phyloP scores from a whole-genome alignment of 2,113 vertebrate genomes.

The Anhinga anhinga region DNA sequence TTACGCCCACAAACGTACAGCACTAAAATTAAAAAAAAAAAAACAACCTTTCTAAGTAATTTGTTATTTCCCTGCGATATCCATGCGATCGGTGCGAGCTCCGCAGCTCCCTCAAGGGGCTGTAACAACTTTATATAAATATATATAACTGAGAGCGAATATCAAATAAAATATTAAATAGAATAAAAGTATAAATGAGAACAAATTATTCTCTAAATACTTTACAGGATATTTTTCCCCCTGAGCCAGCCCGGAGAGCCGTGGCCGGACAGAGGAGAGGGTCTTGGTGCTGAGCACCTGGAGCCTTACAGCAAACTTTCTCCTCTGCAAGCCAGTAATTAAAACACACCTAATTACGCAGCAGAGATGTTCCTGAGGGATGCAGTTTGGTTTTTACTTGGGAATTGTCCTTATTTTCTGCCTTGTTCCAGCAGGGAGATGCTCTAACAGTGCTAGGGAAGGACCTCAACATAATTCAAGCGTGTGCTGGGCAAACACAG shows the following conservation, averaged over 20 bases:
- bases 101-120: conserved; percentile 51
- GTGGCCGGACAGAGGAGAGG: fast-evolving
- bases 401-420: background rate
- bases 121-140: background rate
- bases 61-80: background rate
- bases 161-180: background rate
- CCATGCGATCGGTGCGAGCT: background rate
- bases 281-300: background rate
- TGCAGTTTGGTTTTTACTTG: background rate
- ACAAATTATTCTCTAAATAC: background rate
- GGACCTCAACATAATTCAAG: background rate
- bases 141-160: fast-evolving
- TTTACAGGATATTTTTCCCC: background rate
- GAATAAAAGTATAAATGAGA: background rate
- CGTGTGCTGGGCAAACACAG: background rate
- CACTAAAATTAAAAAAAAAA: background rate
- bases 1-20: background rate
- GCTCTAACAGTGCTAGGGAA: background rate
- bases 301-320: background rate
- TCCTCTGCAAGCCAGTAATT: background rate
- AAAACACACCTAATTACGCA: background rate
- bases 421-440: background rate
- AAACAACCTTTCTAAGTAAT: background rate
- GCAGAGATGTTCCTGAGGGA: background rate
- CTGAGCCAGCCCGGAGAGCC: background rate